Base-by-base conservation (phyloP, 2,113 vertebrate species). In the Sinocyclocheilus maitianheensis region DNA sequence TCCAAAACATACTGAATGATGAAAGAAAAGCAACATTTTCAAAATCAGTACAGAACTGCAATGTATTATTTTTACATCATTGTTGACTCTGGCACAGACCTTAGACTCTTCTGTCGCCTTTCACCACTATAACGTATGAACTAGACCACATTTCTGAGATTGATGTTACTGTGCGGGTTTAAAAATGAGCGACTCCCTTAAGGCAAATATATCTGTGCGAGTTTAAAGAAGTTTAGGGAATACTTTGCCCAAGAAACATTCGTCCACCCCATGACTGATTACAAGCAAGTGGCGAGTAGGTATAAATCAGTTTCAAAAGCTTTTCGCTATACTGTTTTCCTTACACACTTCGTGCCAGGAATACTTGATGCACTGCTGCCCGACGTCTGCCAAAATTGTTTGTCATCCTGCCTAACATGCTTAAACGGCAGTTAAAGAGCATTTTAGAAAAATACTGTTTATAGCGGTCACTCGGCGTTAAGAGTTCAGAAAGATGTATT, bases 81-180 rank as follows among this genome's bases (percentile, higher is more conserved):
- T 89, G 88, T 89, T 90, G 89, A 90, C 75, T 87, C 81, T 90
- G 90, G 89, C 81, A 13, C 24, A 74, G n/a, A 84, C n/a, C 69
- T 85, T 20, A 13, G 48, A 55, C 74, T 77, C 20, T 34, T 67
- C 79, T 48, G n/a, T 62, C 16, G 9, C 16, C 74, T 88, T 67
- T 20, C 76, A 43, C 75, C 63, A 62, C 30, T n/a, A 34, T 63
- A 72, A 71, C 14, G 24, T 26, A 71, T 53, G 22, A 69, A 85
- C 48, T 80, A n/a, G 69, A 86, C 43, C 65, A 40, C 51, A 58
- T 83, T 91, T 90, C 84, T 89, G 86, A 67, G 88, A 46, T 18
- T 77, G 75, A 86, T 89, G 85, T 48, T 80, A 84, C 74, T 77
- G 63, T 16, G 46, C 20, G 53, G 30, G 51, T 11, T 12, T 51